A percentile compares a stretch with the other conserved stretches of the same genome.
These are phyloP conservation scores for Enteromius paludinosus DNA, from an alignment of 2,797 vertebrate species.

Conservation along the genomic window DNA sequence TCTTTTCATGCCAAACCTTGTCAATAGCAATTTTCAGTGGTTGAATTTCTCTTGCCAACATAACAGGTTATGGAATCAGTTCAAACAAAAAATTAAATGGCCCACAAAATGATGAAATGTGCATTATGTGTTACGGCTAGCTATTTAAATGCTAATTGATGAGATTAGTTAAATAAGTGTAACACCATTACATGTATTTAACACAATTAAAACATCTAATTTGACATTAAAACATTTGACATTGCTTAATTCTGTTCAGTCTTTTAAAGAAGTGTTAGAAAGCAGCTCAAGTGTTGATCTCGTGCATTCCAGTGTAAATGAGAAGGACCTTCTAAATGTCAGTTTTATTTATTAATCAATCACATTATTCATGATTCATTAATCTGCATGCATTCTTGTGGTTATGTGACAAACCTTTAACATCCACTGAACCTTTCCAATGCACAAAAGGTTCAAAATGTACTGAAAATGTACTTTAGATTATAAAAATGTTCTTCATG, in stretches of 20 bases:
- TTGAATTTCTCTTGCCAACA: slow-evolving; percentile 25
- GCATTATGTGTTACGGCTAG: background rate
- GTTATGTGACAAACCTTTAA: background rate
- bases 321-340: slow-evolving; percentile 14
- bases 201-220: slow-evolving; percentile 4
- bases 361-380: slow-evolving; percentile 15
- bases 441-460: background rate
- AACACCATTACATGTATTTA: slow-evolving; percentile 5
- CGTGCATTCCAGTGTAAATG: background rate
- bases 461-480: background rate
- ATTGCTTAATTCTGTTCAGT: background rate
- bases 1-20: slow-evolving; percentile 28
- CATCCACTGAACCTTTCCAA: background rate
- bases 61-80: slow-evolving; percentile 23
- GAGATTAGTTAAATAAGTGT: slow-evolving; percentile 24
- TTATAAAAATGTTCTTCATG: background rate
- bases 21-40: slow-evolving; percentile 22
- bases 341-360: slow-evolving; percentile 32
- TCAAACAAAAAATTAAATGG: slow-evolving; percentile 9
- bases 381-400: background rate
- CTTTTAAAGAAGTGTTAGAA: slow-evolving; percentile 5
- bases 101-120: slow-evolving; percentile 14
- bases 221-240: slow-evolving; percentile 19
- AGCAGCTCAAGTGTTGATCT: background rate
- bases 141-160: slow-evolving; percentile 28